Evolutionary conservation across 92 coral and sea anemone genomes (phyloP), one percentile per base, ranked within the genome.

Genomic region (Palythoa grandis): DNA sequence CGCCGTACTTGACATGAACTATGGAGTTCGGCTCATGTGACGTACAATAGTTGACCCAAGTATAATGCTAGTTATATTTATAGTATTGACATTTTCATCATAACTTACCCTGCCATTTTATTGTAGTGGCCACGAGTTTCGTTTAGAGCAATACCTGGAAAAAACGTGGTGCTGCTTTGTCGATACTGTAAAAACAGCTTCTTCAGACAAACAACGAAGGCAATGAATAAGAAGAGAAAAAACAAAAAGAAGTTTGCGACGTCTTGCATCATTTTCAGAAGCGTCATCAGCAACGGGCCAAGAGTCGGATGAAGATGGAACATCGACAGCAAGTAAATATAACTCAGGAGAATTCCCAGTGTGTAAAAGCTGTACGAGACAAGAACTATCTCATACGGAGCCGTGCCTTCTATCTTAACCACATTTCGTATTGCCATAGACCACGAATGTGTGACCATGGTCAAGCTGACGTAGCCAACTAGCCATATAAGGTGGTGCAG

Each of bases 201-300:
- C 65, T 87, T 85, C n/a, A 85, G 43, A 65, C 92, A 84, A 35
- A 89, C 76, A 47, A 73, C 89, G 82, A 89, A 89, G 48, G 92
- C 92, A 50, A 89, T 78, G 63, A 89, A 85, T 9, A 85, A 72
- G 54, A 89, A 78, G n/a, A 72, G 40, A 15, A 89, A 89, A 66
- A 69, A 78, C 47, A 77, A 25, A 52, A 78, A 85, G 58, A 89
- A 89, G 77, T 86, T 79, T 29, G 79, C 83, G 0, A 89, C 89
- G 72, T 89, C 89, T 50, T 84, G 54, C 63, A 89, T 25, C 92
- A 89, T 89, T 11, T 63, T 63, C 14, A 79, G 77, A 40, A 89
- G 83, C 1, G 89, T 87, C 37, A 84, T 87, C 25, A 89, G 70
- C 25, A 89, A 67, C 67, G 92, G 92, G 10, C 92, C 92, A 3